These are phyloP conservation scores for Chelonus formosanus DNA, from an alignment of 2,888 invertebrate species.

Conservation along the genomic window DNA sequence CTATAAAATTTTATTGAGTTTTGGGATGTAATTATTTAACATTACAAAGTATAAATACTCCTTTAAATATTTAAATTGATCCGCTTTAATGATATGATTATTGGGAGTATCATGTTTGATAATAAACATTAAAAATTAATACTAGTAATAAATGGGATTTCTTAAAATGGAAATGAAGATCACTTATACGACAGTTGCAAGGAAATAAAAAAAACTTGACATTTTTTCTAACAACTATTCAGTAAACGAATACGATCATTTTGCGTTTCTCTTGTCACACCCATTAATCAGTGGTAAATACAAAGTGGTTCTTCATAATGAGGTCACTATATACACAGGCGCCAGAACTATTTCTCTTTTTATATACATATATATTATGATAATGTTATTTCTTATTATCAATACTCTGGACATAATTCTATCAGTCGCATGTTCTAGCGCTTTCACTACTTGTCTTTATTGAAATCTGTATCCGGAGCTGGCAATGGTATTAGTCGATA, in stretches of 20 bases:
- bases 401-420: slow-evolving; percentile 4
- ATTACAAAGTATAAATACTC: no score
- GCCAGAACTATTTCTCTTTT: not conserved
- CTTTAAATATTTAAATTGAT: no score
- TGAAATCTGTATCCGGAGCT: slow-evolving; percentile 5
- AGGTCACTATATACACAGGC: not conserved
- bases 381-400: slow-evolving; percentile 3
- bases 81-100: no score
- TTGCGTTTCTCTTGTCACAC: not conserved
- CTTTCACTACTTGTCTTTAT: slow-evolving; percentile 13
- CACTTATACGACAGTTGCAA: not conserved
- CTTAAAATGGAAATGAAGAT: no score
- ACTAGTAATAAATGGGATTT: no score
- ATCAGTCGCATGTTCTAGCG: slow-evolving; percentile 7
- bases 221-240: no score
- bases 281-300: not conserved
- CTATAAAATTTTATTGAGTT: no score
- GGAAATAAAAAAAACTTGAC: not conserved
- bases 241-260: not conserved
- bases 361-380: not conserved
- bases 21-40: no score
- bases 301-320: not conserved
- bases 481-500: no score
- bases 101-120: no score
- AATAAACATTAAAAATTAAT: no score